A percentile compares a stretch with the other conserved stretches of the same genome.
Evolutionary conservation across 2,888 invertebrate species (phyloP).

Genomic region (Stenodera caucasica): DNA sequence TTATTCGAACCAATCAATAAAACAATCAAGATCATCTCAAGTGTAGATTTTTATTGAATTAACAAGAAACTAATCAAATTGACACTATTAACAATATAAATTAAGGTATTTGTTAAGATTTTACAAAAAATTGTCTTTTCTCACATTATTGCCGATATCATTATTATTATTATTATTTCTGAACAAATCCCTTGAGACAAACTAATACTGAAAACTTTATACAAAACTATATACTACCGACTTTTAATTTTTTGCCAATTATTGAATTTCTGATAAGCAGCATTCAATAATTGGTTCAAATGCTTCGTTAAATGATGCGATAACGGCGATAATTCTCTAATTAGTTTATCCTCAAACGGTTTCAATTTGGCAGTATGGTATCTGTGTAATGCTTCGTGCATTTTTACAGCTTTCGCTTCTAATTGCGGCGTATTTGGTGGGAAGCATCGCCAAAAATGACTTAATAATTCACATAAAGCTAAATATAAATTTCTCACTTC

Average conservation of each 20-base stretch:
- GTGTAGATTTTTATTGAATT: neutral
- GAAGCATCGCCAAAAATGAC: slow-evolving; percentile 96
- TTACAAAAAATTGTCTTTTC: neutral
- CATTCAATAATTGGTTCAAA: slow-evolving; percentile 82
- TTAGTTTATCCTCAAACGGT: slow-evolving; percentile 85
- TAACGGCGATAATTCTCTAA: slow-evolving; percentile 77
- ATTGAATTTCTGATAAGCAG: slow-evolving; percentile 83
- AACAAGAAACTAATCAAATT: neutral
- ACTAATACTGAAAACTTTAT: slow-evolving; percentile 20
- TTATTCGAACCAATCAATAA: neutral
- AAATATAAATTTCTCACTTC: slow-evolving; percentile 85
- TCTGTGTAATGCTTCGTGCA: slow-evolving; percentile 86
- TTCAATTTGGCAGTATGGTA: slow-evolving; percentile 85
- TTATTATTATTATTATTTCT: slow-evolving; percentile 14
- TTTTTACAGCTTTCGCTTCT: slow-evolving; percentile 80
- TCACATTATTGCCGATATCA: neutral
- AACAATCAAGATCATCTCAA: neutral
- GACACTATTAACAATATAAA: slow-evolving; percentile 5
- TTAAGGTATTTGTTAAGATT: neutral
- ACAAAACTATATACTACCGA: slow-evolving; percentile 41
- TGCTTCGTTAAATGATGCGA: slow-evolving; percentile 82
- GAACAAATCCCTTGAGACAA: slow-evolving; percentile 13
- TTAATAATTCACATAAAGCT: slow-evolving; percentile 83
- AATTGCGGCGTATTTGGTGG: slow-evolving; percentile 73
- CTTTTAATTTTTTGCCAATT: slow-evolving; percentile 71